phyloP scores from a whole-genome alignment of 30 jellyfish, hydroid and myxozoan genomes.

The Catostylus mosaicus region DNA sequence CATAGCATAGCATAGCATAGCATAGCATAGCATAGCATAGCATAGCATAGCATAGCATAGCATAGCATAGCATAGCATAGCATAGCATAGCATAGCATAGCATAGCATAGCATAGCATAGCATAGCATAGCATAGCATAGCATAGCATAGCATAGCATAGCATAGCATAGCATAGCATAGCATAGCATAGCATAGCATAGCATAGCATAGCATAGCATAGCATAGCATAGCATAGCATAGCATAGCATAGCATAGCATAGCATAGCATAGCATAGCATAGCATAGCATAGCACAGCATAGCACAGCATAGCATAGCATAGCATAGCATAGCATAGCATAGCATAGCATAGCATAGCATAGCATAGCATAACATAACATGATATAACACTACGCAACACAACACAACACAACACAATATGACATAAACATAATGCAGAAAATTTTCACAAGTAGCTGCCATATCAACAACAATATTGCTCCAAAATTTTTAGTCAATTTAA shows the following conservation, averaged over 20 bases:
- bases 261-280: conserved; percentile 18
- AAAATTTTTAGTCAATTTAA: neutral
- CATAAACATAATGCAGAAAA: neutral
- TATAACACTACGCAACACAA: neutral
- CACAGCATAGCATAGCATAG: conserved; percentile 18
- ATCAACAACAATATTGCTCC: neutral
- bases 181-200: no score
- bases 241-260: conserved; percentile 14
- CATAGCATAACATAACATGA: conserved; percentile 6
- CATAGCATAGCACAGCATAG: conserved; percentile 16
- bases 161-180: no score
- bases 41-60: no score
- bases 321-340: conserved; percentile 25
- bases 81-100: no score
- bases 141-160: no score
- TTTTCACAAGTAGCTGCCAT: neutral
- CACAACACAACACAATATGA: neutral
- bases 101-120: no score
- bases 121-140: no score
- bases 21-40: no score
- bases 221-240: conserved; percentile 26
- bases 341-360: conserved; percentile 15
- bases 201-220: no score
- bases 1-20: no score
- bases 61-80: no score